phyloP scores from a whole-genome alignment of 2,113 vertebrate species.

The Ptyas mucosa region DNA sequence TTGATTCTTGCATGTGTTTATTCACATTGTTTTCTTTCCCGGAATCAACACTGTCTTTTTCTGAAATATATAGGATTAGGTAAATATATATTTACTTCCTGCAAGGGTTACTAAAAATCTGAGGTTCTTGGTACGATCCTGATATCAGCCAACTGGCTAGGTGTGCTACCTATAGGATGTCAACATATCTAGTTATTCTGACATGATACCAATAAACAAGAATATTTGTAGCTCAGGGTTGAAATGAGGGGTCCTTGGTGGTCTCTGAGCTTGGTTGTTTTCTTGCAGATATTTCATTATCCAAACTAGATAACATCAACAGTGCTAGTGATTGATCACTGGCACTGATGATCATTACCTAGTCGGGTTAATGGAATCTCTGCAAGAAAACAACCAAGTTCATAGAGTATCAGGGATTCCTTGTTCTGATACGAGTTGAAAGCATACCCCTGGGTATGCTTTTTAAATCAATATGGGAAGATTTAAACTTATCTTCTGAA shows the following conservation, averaged over 20 bases:
- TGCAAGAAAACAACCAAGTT: neutral
- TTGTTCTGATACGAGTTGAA: neutral
- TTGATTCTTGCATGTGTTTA: neutral
- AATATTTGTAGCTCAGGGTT: neutral
- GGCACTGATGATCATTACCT: neutral
- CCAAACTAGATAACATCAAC: neutral
- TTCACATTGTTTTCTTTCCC: neutral
- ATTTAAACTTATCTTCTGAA: neutral
- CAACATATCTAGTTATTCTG: neutral
- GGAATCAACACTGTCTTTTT: neutral
- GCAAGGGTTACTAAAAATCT: neutral
- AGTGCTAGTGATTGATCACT: neutral
- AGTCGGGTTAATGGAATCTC: neutral
- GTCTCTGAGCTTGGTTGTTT: neutral
- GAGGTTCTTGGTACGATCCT: neutral
- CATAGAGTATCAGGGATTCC: neutral
- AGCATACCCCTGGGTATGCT: neutral
- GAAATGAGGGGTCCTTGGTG: neutral
- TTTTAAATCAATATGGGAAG: neutral
- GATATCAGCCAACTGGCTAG: neutral
- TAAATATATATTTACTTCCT: neutral
- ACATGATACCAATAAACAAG: too few species aligned
- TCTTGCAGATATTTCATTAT: neutral
- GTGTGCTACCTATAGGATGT: neutral
- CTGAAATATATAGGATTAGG: neutral